Conservation (phyloP, 2,113 vertebrate genomes). For the Drymodes brunneopygia region DNA sequence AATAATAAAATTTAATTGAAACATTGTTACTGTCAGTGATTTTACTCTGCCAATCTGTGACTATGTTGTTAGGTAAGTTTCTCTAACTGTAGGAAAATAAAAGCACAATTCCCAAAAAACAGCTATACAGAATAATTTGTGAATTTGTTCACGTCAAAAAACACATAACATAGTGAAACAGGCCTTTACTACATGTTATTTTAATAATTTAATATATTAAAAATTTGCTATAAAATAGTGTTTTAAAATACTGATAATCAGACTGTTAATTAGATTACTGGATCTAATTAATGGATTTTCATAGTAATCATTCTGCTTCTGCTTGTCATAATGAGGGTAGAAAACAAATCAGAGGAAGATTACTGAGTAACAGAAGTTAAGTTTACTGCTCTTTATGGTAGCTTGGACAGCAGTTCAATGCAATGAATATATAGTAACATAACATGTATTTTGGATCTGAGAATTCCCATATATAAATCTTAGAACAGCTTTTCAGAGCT, state of each 20-base stretch:
- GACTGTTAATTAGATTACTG: neutral
- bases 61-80: too few species aligned
- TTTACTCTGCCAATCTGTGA: too few species aligned
- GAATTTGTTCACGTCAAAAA: too few species aligned
- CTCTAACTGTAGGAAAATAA: too few species aligned
- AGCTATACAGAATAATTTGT: too few species aligned
- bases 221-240: neutral
- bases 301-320: neutral
- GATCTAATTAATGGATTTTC: neutral
- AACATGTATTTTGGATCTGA: rapidly evolving
- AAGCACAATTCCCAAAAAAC: too few species aligned
- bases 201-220: too few species aligned
- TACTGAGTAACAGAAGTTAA: neutral
- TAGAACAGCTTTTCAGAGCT: neutral
- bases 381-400: neutral
- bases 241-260: neutral
- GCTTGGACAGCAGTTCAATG: too few species aligned
- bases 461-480: neutral
- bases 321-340: neutral
- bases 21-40: too few species aligned
- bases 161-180: too few species aligned
- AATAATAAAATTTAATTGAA: neutral
- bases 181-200: too few species aligned
- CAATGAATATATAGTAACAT: neutral
- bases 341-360: neutral